These are phyloP conservation scores for Phylloscopus trochiloides DNA, from an alignment of 2,113 vertebrate genomes.

Conservation along the genomic window DNA sequence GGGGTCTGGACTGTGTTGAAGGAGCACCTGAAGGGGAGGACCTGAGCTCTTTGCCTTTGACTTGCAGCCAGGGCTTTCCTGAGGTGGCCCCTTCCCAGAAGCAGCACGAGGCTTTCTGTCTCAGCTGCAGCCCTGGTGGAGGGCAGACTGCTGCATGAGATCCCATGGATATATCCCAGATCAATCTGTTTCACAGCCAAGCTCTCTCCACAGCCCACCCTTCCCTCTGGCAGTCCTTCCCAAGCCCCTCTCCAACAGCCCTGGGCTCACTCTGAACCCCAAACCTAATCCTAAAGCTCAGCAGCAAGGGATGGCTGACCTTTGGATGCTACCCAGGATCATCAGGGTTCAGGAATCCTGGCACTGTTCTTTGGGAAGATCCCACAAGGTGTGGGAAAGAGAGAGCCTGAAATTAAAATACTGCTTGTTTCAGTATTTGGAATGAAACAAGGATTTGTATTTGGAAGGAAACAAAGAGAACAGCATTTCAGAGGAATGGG, in stretches of 20 bases:
- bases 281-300: background rate
- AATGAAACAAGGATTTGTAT: background rate
- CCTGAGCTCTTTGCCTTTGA: background rate
- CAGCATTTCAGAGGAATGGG: background rate
- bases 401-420: background rate
- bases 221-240: background rate
- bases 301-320: background rate
- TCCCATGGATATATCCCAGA: background rate
- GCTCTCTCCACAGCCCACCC: background rate
- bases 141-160: background rate
- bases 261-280: background rate
- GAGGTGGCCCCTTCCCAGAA: background rate
- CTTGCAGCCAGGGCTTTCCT: background rate
- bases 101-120: background rate
- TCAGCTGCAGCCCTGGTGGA: background rate
- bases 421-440: background rate
- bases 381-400: background rate
- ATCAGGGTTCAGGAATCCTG: background rate
- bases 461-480: background rate
- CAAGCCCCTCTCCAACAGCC: background rate
- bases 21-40: background rate
- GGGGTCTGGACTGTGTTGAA: background rate
- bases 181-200: background rate
- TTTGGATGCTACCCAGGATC: background rate
- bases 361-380: background rate